These are phyloP conservation scores for Aelia acuminata DNA, from an alignment of 2,888 invertebrate species.

Conservation along the genomic window DNA sequence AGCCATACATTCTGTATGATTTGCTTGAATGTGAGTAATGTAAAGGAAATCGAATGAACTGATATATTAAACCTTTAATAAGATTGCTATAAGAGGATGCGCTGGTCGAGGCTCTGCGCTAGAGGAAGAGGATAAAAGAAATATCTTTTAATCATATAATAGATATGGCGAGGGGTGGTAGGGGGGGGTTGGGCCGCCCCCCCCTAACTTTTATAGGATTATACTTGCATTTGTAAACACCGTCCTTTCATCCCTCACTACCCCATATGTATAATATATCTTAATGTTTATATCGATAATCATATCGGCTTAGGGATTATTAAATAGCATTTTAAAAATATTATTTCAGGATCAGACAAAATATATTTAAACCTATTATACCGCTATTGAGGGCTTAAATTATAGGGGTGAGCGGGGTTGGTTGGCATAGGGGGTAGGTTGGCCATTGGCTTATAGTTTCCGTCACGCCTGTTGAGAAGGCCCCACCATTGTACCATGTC, in stretches of 20 bases:
- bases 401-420: too few species aligned
- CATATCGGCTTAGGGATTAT: neutral
- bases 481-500: too few species aligned
- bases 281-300: neutral
- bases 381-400: too few species aligned
- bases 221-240: slow-evolving; percentile 12
- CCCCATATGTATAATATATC: neutral
- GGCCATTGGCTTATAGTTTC: too few species aligned
- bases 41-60: neutral
- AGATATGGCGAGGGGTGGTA: neutral
- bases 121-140: neutral
- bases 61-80: neutral
- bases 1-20: too few species aligned
- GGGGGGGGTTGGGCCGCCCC: too few species aligned
- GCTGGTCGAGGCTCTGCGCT: neutral
- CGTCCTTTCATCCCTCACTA: neutral
- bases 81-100: neutral
- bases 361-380: too few species aligned
- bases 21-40: neutral
- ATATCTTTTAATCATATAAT: slow-evolving; percentile 43
- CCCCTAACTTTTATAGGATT: neutral
- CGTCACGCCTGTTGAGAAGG: too few species aligned
- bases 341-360: too few species aligned
- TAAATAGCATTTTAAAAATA: neutral
- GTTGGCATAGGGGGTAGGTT: too few species aligned